Percentiles rank a stretch among this genome's conserved stretches.
phyloP scores from a whole-genome alignment of 2,797 vertebrate genomes.

The Yasuhikotakia modesta region DNA sequence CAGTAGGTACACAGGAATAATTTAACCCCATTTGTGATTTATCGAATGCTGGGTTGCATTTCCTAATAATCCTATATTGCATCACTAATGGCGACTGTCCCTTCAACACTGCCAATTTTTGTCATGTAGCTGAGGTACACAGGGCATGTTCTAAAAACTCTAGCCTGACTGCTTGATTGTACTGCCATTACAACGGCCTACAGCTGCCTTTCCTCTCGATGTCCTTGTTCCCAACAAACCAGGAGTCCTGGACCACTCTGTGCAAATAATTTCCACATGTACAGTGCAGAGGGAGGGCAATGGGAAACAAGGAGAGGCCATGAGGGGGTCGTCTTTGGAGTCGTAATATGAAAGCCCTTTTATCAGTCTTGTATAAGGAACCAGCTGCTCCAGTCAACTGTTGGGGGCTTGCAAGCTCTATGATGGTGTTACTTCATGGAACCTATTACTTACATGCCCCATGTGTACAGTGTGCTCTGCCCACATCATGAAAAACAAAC shows the following conservation, averaged over 20 bases:
- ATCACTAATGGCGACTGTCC: neutral
- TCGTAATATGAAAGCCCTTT: constrained; percentile 67
- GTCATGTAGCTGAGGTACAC: neutral
- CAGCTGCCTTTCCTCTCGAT: constrained; percentile 62
- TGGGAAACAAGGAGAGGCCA: constrained; percentile 27
- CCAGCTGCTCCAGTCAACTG: constrained; percentile 60
- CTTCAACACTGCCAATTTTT: constrained; percentile 5
- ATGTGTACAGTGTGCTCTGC: constrained; percentile 35
- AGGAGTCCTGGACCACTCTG: constrained; percentile 51
- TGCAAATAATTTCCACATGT: constrained; percentile 73
- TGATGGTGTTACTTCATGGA: constrained; percentile 55
- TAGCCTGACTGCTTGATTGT: constrained; percentile 57
- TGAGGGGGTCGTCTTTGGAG: constrained; percentile 52
- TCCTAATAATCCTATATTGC: constrained; percentile 1
- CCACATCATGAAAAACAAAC: constrained; percentile 46
- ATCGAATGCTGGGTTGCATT: neutral
- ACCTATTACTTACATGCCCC: constrained; percentile 55
- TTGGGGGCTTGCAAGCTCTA: constrained; percentile 35
- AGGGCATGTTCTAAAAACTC: constrained; percentile 43
- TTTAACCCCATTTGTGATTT: constrained; percentile 2
- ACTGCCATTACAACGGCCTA: constrained; percentile 55
- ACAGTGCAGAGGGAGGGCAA: constrained; percentile 33
- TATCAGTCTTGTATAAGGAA: constrained; percentile 67
- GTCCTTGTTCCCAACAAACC: constrained; percentile 60
- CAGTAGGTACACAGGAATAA: neutral